These are phyloP conservation scores for Tachyglossus aculeatus DNA, from an alignment of 2,797 vertebrate genomes.

Conservation along the genomic window DNA sequence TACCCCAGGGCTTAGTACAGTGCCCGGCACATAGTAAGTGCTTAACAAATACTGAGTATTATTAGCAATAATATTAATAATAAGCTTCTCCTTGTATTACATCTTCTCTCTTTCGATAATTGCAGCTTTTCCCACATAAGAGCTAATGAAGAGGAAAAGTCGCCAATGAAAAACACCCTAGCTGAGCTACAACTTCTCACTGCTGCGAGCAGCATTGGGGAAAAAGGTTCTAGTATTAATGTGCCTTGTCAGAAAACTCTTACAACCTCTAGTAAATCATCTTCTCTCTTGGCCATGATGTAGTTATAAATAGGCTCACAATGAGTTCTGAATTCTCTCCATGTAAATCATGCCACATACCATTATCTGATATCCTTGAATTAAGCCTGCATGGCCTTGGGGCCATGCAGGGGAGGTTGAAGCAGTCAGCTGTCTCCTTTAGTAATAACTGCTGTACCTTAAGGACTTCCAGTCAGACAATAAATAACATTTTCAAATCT, in stretches of 20 bases:
- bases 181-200: not conserved
- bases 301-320: constrained; percentile 64
- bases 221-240: constrained; percentile 54
- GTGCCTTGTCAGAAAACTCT: constrained; percentile 55
- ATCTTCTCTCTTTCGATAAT: constrained; percentile 43
- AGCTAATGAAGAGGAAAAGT: constrained; percentile 55
- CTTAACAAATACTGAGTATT: too few species aligned
- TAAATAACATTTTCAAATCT: constrained; percentile 62
- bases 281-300: constrained; percentile 31
- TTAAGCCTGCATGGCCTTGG: constrained; percentile 47
- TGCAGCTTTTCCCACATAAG: constrained; percentile 53
- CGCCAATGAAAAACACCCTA: constrained; percentile 39
- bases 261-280: constrained; percentile 57
- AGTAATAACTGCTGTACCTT: constrained; percentile 44
- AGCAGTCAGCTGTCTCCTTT: constrained; percentile 48
- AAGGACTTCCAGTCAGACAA: constrained; percentile 38
- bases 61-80: not conserved
- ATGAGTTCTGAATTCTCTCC: constrained; percentile 62
- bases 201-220: constrained; percentile 25
- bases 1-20: too few species aligned
- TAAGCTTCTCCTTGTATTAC: constrained; percentile 19
- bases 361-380: constrained; percentile 66
- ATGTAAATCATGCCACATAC: constrained; percentile 60
- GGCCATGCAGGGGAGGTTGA: constrained; percentile 35
- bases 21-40: too few species aligned